Conservation (phyloP, 2,797 vertebrate genomes). For the Artibeus jamaicensis region DNA sequence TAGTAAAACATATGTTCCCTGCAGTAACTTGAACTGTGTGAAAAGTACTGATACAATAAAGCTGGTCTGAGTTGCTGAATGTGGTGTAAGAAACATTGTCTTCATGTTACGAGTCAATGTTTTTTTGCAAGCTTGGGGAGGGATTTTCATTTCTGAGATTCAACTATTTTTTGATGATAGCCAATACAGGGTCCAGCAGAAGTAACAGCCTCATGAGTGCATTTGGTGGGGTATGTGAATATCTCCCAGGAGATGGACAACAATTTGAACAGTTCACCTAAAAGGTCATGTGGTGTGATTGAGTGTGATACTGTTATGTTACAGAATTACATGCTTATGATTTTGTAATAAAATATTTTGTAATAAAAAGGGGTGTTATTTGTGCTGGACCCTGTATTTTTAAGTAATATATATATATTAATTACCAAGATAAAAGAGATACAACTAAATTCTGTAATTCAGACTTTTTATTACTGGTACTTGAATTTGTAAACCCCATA, state of each 20-base stretch:
- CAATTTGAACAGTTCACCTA: too few species aligned
- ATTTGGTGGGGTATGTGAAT: too few species aligned
- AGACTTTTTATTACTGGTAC: background rate
- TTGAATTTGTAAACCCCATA: background rate
- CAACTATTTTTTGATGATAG: background rate
- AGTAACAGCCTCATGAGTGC: too few species aligned
- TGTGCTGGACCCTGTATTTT: background rate
- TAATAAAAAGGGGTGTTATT: too few species aligned
- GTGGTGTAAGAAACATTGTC: background rate
- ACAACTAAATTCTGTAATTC: slow-evolving; percentile 44
- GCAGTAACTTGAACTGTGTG: background rate
- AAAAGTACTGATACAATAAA: background rate
- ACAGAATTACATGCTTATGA: too few species aligned
- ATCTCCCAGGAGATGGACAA: too few species aligned
- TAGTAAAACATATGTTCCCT: background rate
- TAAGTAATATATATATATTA: slow-evolving; percentile 2
- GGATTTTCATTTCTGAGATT: slow-evolving; percentile 34
- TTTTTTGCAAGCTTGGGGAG: background rate
- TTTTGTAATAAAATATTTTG: too few species aligned
- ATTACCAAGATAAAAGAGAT: slow-evolving; percentile 30
- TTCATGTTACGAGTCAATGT: background rate
- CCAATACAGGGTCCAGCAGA: background rate
- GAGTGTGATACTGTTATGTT: too few species aligned
- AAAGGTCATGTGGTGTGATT: too few species aligned
- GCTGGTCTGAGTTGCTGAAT: background rate